Base-by-base conservation (phyloP, 2,113 vertebrate genomes). In the Zootoca vivipara region DNA sequence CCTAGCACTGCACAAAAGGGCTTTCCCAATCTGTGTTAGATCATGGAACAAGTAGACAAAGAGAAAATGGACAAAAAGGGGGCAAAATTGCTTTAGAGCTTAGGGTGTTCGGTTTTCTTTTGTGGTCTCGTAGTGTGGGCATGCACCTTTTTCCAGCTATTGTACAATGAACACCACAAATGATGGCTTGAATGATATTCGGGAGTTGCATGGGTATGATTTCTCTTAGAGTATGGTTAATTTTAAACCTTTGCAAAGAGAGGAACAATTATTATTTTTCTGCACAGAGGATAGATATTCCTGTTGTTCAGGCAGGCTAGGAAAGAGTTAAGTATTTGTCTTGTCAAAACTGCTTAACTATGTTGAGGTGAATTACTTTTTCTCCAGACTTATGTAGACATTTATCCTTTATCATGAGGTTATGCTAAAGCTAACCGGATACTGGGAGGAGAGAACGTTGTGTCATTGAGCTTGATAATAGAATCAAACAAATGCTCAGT, bases 401-500 rank as follows among this genome's bases (percentile, higher is more conserved):
- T 75, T 78, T 40, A 82, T 58, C 42, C 0, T 83, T 0, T 78
- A 82, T 42, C 3, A 3, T 79, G 74, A 28, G 20, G 30, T 24
- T 24, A 1, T 40, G 56, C 56, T 12, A 75, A 4, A 58, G 81
- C 73, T 77, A 77, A 83, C n/a, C 16, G 40, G 67, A 38, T 3
- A 52, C 4, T 69, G 86, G 58, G 78, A 86, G 80, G 38, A 56
- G 40, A 78, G 72, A 83, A 74, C 87, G 81, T 83, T 83, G 42
- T 86, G 64, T 67, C 9, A 69, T 65, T 85, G 83, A 86, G 77
- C 85, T 85, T 78, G 1, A 0, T 46, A 28, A 7, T 40, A 30
- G 89, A 81, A 89, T 38, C 87, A 65, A 89, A 87, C 80, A 52
- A 81, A 85, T 33, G 78, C 42, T 85, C 72, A 46, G 0, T 81